Evolutionary conservation across 2,888 invertebrate species (phyloP).

Genomic region (Diogma glabrata): DNA sequence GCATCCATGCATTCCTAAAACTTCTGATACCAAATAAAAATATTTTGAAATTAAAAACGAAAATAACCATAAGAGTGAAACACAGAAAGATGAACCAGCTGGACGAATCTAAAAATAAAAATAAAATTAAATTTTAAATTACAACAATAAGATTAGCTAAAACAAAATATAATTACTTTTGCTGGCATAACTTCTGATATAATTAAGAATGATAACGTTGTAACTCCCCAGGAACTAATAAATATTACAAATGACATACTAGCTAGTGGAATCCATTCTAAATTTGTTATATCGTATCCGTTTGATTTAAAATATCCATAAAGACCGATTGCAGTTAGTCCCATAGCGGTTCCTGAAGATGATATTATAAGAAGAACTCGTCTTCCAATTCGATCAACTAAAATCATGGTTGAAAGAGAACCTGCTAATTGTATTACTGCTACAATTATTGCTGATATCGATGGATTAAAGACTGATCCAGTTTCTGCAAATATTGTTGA

Average conservation of each 20-base stretch:
- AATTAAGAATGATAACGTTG: constrained; percentile 32
- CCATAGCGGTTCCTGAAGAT: constrained; percentile 28
- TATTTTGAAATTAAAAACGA: constrained; percentile 16
- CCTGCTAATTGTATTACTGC: constrained; percentile 33
- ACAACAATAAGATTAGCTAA: too few species aligned
- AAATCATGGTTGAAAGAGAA: constrained; percentile 27
- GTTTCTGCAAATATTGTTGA: constrained; percentile 30
- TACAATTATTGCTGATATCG: constrained; percentile 30
- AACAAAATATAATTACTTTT: too few species aligned
- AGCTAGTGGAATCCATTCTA: constrained; percentile 30
- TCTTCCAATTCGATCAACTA: constrained; percentile 32
- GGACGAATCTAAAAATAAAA: too few species aligned
- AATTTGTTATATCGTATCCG: constrained; percentile 22
- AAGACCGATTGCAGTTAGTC: constrained; percentile 26
- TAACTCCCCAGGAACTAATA: constrained; percentile 28
- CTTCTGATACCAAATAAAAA: constrained; percentile 3
- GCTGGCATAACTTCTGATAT: constrained; percentile 30
- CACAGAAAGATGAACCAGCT: background rate
- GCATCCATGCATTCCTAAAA: constrained; percentile 29
- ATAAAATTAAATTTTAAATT: too few species aligned
- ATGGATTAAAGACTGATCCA: constrained; percentile 30
- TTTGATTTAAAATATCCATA: constrained; percentile 24
- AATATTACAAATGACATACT: constrained; percentile 33
- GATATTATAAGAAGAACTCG: constrained; percentile 25
- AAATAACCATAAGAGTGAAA: constrained; percentile 18